Evolutionary conservation across 64 coral and sea anemone species (phyloP), one percentile per base, ranked within the genome.

Genomic region (Orbicella faveolata): DNA sequence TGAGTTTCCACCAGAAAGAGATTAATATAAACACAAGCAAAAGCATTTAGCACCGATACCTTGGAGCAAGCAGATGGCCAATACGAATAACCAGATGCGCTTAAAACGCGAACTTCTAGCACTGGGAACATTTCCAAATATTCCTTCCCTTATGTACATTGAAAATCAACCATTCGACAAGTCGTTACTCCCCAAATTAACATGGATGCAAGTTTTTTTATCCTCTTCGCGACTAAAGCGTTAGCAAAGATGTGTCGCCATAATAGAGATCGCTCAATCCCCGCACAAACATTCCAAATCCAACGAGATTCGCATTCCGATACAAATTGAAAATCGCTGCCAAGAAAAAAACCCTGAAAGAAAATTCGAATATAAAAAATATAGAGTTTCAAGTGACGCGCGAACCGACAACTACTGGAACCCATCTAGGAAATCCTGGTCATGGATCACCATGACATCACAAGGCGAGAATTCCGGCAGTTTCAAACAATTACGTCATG

Each of bases 401-500:
- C 20, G 66, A 9, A 69, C 23, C 44, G 41, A 16, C 36, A 44
- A 83, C 62, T 72, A 84, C 35, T 84, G 65, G 82, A 84, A 84
- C 36, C 64, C 82, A 84, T 84, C 82, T 84, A 84, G 35, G 62
- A 13, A 36, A n/a, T 44, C 19, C 36, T 44, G 70, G 21, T 44
- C 12, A 20, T 70, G 65, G 48, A 72, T 84, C 23, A 0, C 39
- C 64, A 84, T 84, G 82, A 84, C 82, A 84, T 84, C 82, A 84
- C 82, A 70, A 10, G 39, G 23, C 9, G 82, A 84, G 82, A 84
- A 84, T 84, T 84, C 82, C 26, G 36, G 82, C 82, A 69, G 82
- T 72, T 84, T 52, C 63, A 84, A 84, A 84, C 82, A 84, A 84
- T 84, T 84, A 84, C 82, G 82, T 84, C 82, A 84, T 84, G 37